A percentile compares a stretch with the other conserved stretches of the same genome.
These are phyloP conservation scores for Aphaenogaster floridana DNA, from an alignment of 1,140 invertebrate genomes.

Conservation along the genomic window DNA sequence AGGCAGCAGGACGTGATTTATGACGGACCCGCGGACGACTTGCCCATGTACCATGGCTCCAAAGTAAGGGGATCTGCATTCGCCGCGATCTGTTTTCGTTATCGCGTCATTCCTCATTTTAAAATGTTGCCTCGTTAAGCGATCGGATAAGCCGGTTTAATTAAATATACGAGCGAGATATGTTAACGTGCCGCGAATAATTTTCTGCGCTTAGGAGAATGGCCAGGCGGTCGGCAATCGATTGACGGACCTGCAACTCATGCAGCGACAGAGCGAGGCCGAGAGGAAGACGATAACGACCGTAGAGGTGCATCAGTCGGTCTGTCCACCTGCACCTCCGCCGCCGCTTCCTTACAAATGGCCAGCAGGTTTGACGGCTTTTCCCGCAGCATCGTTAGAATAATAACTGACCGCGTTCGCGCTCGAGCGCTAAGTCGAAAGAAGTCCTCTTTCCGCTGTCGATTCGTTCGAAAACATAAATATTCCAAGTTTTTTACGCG, in stretches of 20 bases:
- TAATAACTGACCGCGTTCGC: constrained; percentile 37
- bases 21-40: constrained; percentile 78
- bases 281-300: constrained; percentile 84
- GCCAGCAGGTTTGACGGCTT: constrained; percentile 80
- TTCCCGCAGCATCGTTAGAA: constrained; percentile 48
- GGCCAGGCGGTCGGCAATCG: constrained; percentile 70
- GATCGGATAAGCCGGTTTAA: background rate
- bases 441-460: background rate
- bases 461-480: background rate
- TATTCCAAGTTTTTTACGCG: background rate
- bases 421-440: background rate
- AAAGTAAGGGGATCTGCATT: constrained; percentile 61
- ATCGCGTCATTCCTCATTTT: background rate
- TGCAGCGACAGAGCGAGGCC: constrained; percentile 76
- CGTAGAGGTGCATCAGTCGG: constrained; percentile 84
- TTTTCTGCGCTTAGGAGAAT: constrained; percentile 77
- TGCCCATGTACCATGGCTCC: constrained; percentile 68
- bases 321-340: constrained; percentile 84
- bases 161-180: constrained; percentile 4
- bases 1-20: constrained; percentile 78
- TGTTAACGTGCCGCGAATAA: constrained; percentile 27
- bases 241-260: constrained; percentile 69
- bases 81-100: background rate
- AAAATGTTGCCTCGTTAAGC: background rate
- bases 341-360: constrained; percentile 84